Evolutionary conservation across 2,113 vertebrate genomes (phyloP).

Genomic region (Meleagris gallopavo): DNA sequence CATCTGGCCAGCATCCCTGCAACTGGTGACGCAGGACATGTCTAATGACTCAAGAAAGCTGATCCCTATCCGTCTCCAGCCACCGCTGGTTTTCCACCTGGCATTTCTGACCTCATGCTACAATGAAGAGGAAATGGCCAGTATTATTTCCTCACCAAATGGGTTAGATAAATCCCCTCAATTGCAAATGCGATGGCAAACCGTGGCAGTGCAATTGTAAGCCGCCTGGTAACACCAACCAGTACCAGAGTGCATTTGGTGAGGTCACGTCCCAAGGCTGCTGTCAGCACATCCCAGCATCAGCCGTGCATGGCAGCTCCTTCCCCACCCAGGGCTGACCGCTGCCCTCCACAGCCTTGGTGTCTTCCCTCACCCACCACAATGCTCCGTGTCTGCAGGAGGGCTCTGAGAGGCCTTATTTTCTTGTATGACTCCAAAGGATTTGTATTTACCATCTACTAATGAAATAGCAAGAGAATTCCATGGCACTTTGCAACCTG

Average conservation of each 20-base stretch:
- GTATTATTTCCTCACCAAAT: background rate
- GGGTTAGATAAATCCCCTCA: background rate
- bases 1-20: background rate
- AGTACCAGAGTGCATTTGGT: background rate
- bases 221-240: background rate
- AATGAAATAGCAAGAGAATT: background rate
- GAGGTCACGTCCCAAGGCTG: background rate
- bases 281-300: background rate
- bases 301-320: background rate
- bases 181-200: background rate
- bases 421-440: background rate
- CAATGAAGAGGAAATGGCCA: background rate
- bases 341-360: background rate
- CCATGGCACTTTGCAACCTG: background rate
- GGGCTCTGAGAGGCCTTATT: background rate
- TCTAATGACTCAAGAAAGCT: fast-evolving
- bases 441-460: constrained; percentile 14
- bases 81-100: background rate
- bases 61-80: background rate
- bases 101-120: background rate
- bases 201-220: background rate
- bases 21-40: fast-evolving
- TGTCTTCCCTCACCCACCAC: background rate
- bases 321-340: background rate
- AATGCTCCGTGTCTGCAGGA: background rate